phyloP scores from a whole-genome alignment of 2,888 invertebrate genomes.

The Netelia virgata region DNA sequence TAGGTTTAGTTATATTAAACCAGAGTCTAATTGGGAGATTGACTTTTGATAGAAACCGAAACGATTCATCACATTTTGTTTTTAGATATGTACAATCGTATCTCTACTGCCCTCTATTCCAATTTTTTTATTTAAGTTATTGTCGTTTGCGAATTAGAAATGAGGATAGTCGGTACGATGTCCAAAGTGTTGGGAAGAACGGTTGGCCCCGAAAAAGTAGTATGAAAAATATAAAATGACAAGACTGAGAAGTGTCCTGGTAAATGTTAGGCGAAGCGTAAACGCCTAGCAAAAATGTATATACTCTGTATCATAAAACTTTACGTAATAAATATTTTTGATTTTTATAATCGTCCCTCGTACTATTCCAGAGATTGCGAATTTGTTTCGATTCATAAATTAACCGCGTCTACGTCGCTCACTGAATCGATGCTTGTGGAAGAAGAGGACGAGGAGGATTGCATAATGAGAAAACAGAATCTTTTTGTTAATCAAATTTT shows the following conservation, averaged over 20 bases:
- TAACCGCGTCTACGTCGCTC: background rate
- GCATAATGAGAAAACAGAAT: too few species aligned
- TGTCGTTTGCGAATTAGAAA: constrained; percentile 23
- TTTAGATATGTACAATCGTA: constrained; percentile 3
- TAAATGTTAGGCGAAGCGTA: constrained; percentile 65
- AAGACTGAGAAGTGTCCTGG: constrained; percentile 78
- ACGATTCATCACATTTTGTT: constrained; percentile 21
- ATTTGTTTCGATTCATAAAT: constrained; percentile 5
- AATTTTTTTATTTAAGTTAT: constrained; percentile 25
- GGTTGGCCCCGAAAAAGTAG: constrained; percentile 26
- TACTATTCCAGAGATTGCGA: constrained; percentile 4
- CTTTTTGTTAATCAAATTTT: constrained; percentile 52
- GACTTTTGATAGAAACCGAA: background rate
- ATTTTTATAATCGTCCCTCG: constrained; percentile 79
- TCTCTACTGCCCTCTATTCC: constrained; percentile 23
- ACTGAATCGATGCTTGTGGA: background rate
- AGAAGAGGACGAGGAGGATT: background rate
- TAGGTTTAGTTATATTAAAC: background rate
- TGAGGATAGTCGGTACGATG: constrained; percentile 14
- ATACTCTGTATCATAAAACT: constrained; percentile 80
- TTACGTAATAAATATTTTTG: constrained; percentile 83
- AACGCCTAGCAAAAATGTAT: constrained; percentile 75
- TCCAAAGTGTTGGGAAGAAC: constrained; percentile 24
- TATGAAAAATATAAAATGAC: constrained; percentile 65
- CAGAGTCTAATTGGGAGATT: background rate